Evolutionary conservation across 2,888 invertebrate species (phyloP), one percentile per base, ranked within the genome.

Genomic region (Archips xylosteana): DNA sequence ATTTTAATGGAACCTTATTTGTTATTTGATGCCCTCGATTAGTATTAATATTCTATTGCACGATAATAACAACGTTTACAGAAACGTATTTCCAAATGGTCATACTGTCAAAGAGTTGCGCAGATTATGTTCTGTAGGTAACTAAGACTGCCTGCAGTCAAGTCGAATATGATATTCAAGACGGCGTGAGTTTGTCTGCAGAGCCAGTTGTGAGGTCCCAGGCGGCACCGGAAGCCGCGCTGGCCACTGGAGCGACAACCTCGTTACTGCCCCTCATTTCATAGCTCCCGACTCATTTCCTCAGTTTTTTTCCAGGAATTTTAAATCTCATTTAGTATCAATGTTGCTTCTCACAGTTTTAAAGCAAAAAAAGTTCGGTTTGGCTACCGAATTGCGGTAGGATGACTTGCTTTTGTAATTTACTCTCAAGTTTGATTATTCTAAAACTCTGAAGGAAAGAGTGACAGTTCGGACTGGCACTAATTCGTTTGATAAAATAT

Each of bases 281-380:
- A 81, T 81, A 83, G 83, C 81, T 87, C 87, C 87, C 87, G 86
- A 88, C 89, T 92, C 92, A 92, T 92, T 94, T 93, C 93, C 94
- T 92, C 82, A 79, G 76, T 82, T 84, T 86, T 86, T 89, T 86
- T 83, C 81, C 78, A 75, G 78, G 80, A 85, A 83, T 86, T 84
- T 83, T 80, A 82, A 86, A 84, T 85, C 80, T 82, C 82, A 86
- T 87, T 87, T 80, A 84, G 78, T 75, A 82, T 79, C 81, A 79
- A 80, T 80, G 82, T 82, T 79, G 80, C 84, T 89, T 90, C 89
- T 87, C 89, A 90, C 88, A 86, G 84, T 80, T 79, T 77, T 23
- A 59, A 74, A 68, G 76, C 76, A 80, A 82, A 81, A 83, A 80
- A 80, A 81, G 80, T 78, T 77, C 78, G 74, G 74, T 76, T 71